Evolutionary conservation across 2,797 vertebrate genomes (phyloP).

Genomic region (Rhabdophis nuchalis): DNA sequence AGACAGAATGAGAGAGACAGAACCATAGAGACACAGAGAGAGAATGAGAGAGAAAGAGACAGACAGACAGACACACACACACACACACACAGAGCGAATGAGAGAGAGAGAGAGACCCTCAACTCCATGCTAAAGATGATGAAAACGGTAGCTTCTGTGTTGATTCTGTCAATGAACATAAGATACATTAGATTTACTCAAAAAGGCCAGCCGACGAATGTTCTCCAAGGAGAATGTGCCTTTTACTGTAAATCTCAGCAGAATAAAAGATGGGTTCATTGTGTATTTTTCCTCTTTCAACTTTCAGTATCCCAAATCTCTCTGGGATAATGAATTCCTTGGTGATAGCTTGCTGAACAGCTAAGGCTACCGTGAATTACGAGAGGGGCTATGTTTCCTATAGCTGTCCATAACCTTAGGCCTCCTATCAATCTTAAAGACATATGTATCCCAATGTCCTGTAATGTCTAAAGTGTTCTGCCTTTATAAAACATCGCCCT

Average conservation of each 20-base stretch:
- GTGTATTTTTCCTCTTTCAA: slow-evolving; percentile 1
- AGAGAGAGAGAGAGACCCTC: background rate
- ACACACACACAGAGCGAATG: too few relatives aligned
- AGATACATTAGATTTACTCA: slow-evolving; percentile 27
- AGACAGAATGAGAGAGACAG: rapidly evolving
- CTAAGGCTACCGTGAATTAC: background rate
- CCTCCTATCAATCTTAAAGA: background rate
- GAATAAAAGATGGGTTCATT: slow-evolving; percentile 13
- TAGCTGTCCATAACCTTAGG: background rate
- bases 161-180: slow-evolving; percentile 25
- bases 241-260: slow-evolving; percentile 10
- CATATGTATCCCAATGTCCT: background rate
- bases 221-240: slow-evolving; percentile 11
- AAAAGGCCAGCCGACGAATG: slow-evolving; percentile 13
- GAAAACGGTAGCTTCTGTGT: slow-evolving; percentile 15
- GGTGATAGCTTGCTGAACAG: background rate
- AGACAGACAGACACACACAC: rapidly evolving
- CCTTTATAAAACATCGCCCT: background rate
- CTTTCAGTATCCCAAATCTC: slow-evolving; percentile 12
- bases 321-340: slow-evolving; percentile 6
- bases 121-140: background rate
- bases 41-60: rapidly evolving
- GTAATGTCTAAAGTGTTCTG: background rate
- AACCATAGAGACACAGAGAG: too few relatives aligned
- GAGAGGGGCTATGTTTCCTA: background rate